phyloP scores from a whole-genome alignment of 2,113 vertebrate species.

The Ondatra zibethicus region DNA sequence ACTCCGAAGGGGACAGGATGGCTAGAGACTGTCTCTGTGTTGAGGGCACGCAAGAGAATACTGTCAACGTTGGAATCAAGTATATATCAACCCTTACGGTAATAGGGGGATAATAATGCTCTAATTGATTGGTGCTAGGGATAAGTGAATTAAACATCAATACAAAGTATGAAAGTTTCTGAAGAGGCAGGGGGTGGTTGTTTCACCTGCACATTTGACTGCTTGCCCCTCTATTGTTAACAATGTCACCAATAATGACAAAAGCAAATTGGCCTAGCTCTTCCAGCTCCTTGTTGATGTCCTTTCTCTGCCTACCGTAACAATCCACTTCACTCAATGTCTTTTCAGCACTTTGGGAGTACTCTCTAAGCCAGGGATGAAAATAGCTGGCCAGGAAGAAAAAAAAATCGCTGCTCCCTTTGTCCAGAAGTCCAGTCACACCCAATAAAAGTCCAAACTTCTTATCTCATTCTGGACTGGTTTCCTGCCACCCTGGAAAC shows the following conservation, averaged over 20 bases:
- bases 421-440: slow-evolving; percentile 60
- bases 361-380: slow-evolving; percentile 5
- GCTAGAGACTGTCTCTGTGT: not conserved
- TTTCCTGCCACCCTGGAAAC: slow-evolving; percentile 73
- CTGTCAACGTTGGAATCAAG: not conserved
- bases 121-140: not conserved
- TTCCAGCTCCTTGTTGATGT: not conserved
- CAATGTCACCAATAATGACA: not conserved
- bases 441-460: slow-evolving; percentile 18
- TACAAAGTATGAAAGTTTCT: not conserved
- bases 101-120: not conserved
- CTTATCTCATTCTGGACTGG: slow-evolving; percentile 64
- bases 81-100: not conserved
- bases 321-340: not conserved
- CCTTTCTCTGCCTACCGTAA: not conserved
- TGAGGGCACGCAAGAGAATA: not conserved
- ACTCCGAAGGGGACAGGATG: not conserved
- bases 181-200: not conserved
- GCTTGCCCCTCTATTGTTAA: not conserved
- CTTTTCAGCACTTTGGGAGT: not conserved
- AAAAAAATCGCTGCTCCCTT: slow-evolving; percentile 64
- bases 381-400: slow-evolving; percentile 72
- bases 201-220: not conserved
- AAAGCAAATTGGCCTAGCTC: not conserved
- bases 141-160: not conserved